A percentile compares a stretch with the other conserved stretches of the same genome.
These are phyloP conservation scores for Squalus acanthias DNA, from an alignment of 2,797 vertebrate genomes.

Conservation along the genomic window DNA sequence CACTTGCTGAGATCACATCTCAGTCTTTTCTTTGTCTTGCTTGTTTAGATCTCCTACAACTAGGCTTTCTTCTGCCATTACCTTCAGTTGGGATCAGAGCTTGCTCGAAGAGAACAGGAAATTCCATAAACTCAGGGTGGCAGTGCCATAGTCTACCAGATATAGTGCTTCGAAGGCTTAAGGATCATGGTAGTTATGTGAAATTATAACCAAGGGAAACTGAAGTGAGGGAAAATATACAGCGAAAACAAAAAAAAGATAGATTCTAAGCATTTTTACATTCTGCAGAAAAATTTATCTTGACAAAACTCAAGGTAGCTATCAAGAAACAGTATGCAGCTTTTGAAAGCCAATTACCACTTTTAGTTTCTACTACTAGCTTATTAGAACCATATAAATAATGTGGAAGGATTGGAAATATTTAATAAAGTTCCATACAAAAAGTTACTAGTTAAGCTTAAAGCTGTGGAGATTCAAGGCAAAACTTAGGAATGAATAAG, in stretches of 20 bases:
- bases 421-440: too few species aligned
- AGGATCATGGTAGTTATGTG: conserved; percentile 48
- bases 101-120: conserved; percentile 47
- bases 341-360: not conserved
- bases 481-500: not conserved
- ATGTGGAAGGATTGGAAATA: not conserved
- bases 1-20: conserved; percentile 32
- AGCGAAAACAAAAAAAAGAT: not conserved
- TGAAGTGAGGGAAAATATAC: not conserved
- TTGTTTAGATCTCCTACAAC: conserved; percentile 51
- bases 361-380: not conserved
- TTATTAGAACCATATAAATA: not conserved
- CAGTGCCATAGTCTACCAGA: conserved; percentile 47
- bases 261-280: not conserved
- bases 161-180: conserved; percentile 50
- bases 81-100: conserved; percentile 43
- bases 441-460: not conserved
- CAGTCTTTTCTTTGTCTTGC: conserved; percentile 48
- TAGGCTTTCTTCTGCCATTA: conserved; percentile 51
- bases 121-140: conserved; percentile 46
- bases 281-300: not conserved
- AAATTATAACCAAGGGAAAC: conserved; percentile 24
- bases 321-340: not conserved
- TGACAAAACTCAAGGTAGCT: not conserved
- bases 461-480: not conserved